Evolutionary conservation across 2,797 vertebrate genomes (phyloP), one percentile per base, ranked within the genome.

Genomic region (Danio kyathit): DNA sequence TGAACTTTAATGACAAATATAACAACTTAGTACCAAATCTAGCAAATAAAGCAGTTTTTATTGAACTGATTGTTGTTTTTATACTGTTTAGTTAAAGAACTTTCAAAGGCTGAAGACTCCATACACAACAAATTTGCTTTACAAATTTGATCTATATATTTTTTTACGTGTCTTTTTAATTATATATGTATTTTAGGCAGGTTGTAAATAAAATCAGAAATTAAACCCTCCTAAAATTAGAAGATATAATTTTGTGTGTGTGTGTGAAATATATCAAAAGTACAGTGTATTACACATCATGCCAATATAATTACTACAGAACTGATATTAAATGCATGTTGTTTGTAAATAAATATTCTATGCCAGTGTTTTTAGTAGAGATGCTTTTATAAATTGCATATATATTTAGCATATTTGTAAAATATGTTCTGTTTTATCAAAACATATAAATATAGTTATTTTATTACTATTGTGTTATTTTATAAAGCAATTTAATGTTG

Each of bases 41-140:
- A 10, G 38, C 12, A 16, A 76, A 76, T 76, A 65, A 76, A 76
- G n/a, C 16, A 40, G 5, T 67, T 78, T 75, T 49, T 17, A 59
- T 19, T 10, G 7, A 78, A 21, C 43, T 5, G 19, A 38, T 56
- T 56, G 44, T 52, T 76, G 49, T 13, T 21, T 66, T 44, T 48
- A 52, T 41, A 52, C 16, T 76, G 12, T 19, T 5, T 29, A 57
- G 49, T n/a, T 57, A 16, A 49, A 19, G 2, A 74, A 7, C 44
- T 38, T 66, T 21, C 0, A 14, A 11, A 65, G 11, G 8, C 7
- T 67, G 2, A 64, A 64, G 29, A 29, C 3, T 29, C 3, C 29
- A 29, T 29, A 29, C 29, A 29, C 29, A 29, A n/a, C n/a, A n/a
- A n/a, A n/a, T n/a, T 1, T 1, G 29, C n/a, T n/a, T 1, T 29